Conservation (phyloP, 2,888 invertebrate genomes). For the Helicoverpa assulta region DNA sequence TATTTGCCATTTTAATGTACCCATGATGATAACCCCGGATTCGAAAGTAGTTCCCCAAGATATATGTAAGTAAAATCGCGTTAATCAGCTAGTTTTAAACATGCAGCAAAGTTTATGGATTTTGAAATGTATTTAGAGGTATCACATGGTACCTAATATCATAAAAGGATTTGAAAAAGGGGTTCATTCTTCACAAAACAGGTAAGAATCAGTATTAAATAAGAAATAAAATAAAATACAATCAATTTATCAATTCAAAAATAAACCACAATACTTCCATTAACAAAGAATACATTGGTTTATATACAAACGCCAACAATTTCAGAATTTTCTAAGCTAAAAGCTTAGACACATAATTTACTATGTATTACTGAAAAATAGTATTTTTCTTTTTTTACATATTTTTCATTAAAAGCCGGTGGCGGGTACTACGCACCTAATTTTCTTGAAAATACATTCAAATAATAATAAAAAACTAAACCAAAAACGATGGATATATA, state of each 20-base stretch:
- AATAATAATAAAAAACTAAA: constrained; percentile 8
- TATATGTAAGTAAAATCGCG: too few relatives aligned
- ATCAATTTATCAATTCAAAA: not conserved
- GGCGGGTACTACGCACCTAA: constrained; percentile 47
- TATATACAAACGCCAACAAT: not conserved
- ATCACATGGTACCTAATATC: not conserved
- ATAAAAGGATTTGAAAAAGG: not conserved
- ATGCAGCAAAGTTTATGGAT: too few relatives aligned
- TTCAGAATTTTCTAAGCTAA: not conserved
- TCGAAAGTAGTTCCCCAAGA: too few relatives aligned
- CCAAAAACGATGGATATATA: constrained; percentile 45
- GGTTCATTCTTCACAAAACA: not conserved
- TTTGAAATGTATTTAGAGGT: not conserved
- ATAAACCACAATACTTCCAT: not conserved
- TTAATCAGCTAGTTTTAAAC: too few relatives aligned
- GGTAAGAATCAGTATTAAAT: not conserved
- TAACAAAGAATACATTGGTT: not conserved
- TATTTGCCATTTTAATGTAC: too few relatives aligned
- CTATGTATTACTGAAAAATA: not conserved
- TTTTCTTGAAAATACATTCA: constrained; percentile 1
- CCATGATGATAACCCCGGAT: too few relatives aligned
- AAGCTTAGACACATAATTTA: not conserved
- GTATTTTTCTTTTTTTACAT: not conserved
- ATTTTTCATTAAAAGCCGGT: not conserved
- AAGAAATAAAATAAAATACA: not conserved